A percentile compares a stretch with the other conserved stretches of the same genome.
Conservation (phyloP, 2,113 vertebrate species). For the Amphilophus citrinellus region DNA sequence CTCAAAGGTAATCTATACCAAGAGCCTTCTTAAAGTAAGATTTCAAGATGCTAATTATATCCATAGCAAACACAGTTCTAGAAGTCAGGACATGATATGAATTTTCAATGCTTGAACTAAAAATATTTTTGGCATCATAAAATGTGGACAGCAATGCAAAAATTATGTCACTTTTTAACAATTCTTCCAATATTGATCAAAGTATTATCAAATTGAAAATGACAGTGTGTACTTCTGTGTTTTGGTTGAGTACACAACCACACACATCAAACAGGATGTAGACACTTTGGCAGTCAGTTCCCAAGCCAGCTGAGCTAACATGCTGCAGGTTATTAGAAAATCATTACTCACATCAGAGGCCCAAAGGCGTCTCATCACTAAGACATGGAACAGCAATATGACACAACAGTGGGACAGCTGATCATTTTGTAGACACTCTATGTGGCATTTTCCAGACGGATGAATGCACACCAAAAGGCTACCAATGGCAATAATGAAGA, state of each 20-base stretch:
- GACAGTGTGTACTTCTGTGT: slow-evolving; percentile 47
- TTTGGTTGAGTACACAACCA: slow-evolving; percentile 31
- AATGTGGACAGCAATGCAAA: slow-evolving; percentile 48
- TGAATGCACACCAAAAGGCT: not conserved
- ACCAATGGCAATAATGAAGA: not conserved
- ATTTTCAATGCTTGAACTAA: not conserved
- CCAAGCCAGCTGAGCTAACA: slow-evolving; percentile 63
- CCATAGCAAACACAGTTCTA: slow-evolving; percentile 19
- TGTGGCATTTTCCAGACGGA: not conserved
- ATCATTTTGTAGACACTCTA: slow-evolving; percentile 10
- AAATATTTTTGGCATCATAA: slow-evolving; percentile 36
- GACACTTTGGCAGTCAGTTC: slow-evolving; percentile 37
- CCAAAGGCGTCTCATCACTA: slow-evolving; percentile 24
- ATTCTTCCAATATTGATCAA: slow-evolving; percentile 55
- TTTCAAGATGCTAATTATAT: slow-evolving; percentile 4
- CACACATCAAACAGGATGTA: slow-evolving; percentile 44
- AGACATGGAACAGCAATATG: slow-evolving; percentile 41
- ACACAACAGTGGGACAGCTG: slow-evolving; percentile 32
- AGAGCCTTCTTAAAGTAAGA: slow-evolving; percentile 22
- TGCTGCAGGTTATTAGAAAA: slow-evolving; percentile 67
- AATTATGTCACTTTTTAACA: slow-evolving; percentile 44
- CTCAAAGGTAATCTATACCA: slow-evolving; percentile 1
- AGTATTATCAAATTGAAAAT: slow-evolving; percentile 54
- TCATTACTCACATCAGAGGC: slow-evolving; percentile 43
- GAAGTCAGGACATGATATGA: not conserved